Conservation (phyloP, 2,797 vertebrate species). For the Fratercula arctica region DNA sequence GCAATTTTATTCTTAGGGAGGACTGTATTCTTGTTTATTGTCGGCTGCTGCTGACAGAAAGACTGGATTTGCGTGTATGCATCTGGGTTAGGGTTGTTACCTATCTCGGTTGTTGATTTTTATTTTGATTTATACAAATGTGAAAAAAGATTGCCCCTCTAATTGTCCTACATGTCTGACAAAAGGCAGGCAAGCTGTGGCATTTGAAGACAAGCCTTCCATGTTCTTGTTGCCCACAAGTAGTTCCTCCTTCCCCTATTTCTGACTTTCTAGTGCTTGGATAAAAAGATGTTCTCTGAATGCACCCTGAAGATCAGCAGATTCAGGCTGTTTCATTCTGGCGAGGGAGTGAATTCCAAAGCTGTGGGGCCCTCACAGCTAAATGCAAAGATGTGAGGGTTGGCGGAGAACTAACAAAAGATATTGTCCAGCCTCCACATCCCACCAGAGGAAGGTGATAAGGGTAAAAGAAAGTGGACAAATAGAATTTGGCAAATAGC, state of each 20-base stretch:
- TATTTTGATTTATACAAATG: not conserved
- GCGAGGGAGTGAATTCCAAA: slow-evolving; percentile 64
- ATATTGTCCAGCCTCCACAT: slow-evolving; percentile 41
- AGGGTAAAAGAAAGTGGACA: slow-evolving; percentile 13
- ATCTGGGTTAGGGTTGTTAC: not conserved
- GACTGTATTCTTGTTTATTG: not conserved
- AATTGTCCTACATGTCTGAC: not conserved
- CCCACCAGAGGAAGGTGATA: slow-evolving; percentile 49
- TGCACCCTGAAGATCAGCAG: slow-evolving; percentile 57
- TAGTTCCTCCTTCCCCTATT: not conserved
- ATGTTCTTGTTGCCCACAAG: not conserved
- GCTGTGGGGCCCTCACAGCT: slow-evolving; percentile 37
- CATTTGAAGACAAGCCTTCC: not conserved
- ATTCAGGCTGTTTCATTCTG: slow-evolving; percentile 12
- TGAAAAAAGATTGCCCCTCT: not conserved
- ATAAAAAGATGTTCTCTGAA: slow-evolving; percentile 39
- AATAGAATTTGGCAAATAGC: not conserved
- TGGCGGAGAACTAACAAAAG: slow-evolving; percentile 56
- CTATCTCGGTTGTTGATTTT: not conserved
- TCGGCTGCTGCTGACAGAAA: not conserved
- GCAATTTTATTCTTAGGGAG: not conserved
- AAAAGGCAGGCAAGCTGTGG: not conserved
- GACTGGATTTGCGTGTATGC: not conserved
- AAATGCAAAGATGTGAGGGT: slow-evolving; percentile 53
- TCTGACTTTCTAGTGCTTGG: not conserved